A percentile compares a stretch with the other conserved stretches of the same genome.
These are phyloP conservation scores for Eciton burchellii DNA, from an alignment of 1,140 invertebrate species.

Conservation along the genomic window DNA sequence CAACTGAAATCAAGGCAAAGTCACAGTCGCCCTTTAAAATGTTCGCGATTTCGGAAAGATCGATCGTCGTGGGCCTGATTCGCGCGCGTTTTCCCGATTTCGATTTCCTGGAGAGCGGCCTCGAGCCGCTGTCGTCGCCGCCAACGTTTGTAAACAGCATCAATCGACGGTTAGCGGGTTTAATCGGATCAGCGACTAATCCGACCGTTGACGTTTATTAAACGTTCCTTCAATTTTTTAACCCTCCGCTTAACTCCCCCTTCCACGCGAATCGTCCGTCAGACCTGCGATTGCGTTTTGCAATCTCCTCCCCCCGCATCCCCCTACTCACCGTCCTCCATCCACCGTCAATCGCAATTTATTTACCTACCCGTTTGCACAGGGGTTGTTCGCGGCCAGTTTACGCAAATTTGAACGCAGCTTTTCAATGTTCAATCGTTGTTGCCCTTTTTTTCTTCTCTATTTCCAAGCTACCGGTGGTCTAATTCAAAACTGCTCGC, in stretches of 20 bases:
- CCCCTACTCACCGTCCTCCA: no score
- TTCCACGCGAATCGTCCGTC: constrained; percentile 49
- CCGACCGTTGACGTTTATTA: constrained; percentile 48
- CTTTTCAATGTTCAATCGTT: neutral
- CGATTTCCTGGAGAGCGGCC: constrained; percentile 21
- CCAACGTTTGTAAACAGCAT: constrained; percentile 57
- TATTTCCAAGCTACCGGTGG: constrained; percentile 1
- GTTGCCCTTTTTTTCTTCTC: no score
- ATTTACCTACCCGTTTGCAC: constrained; percentile 26
- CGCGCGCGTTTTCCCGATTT: neutral
- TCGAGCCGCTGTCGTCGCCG: neutral
- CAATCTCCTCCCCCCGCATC: no score
- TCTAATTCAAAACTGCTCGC: neutral
- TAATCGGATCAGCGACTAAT: constrained; percentile 58
- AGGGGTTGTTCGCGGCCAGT: neutral
- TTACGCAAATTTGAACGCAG: neutral
- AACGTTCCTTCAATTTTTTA: constrained; percentile 59
- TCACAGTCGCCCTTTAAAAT: constrained; percentile 27
- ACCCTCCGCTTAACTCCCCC: constrained; percentile 22
- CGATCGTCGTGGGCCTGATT: neutral
- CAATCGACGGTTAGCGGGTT: constrained; percentile 45
- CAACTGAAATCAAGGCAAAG: constrained; percentile 40
- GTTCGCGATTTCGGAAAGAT: constrained; percentile 45
- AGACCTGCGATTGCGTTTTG: constrained; percentile 43
- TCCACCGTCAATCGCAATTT: constrained; percentile 44